Base-by-base conservation (phyloP, 2,888 invertebrate species). In the Chrysolina oricalcia region DNA sequence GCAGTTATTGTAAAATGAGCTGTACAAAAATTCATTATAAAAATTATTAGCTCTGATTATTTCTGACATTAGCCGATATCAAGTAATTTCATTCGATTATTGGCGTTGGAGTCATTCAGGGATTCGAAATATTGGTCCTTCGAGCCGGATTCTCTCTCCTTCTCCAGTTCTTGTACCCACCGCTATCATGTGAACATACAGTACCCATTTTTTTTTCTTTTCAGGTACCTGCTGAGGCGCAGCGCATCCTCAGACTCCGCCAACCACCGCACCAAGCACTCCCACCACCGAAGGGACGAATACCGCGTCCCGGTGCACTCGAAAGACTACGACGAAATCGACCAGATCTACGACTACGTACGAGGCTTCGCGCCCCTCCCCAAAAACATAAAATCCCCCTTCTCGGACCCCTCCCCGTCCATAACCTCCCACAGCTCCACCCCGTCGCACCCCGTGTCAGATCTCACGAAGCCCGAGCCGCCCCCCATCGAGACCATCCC, bases 291-390 rank as follows among this genome's bases (percentile, higher is more conserved):
- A 86, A 90, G 74, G 86, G 94, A 93, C 83, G 93, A 93, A 85
- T 92, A 91, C 82, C 91, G 92, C 79, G 91, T 92, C 67, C 89
- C 90, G 1, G 87, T 89, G 19, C 89, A 89, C 78, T 91, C 93
- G 41, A 96, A 96, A 87, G 97, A 97, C 85, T 97, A 98, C 89
- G 97, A 97, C 83, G 97, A 98, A 89, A 97, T 98, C 82, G 98
- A 98, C 90, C 97, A 98, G 89, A 97, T 98, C 81, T 98, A 98
- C 87, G 97, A 97, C 87, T 98, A 98, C 88, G 97, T 98, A 0
- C 91, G 98, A 78, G 97, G 98, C 0, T 95, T 98, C 82, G 97
- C 97, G 68, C 97, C 97, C 1, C 91, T 97, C 40, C 97, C 97
- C 6, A 96, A 96, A 87, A 95, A 93, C 85, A 92, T 94, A 27